phyloP scores from a whole-genome alignment of 2,888 invertebrate species.

The Tyria jacobaeae region DNA sequence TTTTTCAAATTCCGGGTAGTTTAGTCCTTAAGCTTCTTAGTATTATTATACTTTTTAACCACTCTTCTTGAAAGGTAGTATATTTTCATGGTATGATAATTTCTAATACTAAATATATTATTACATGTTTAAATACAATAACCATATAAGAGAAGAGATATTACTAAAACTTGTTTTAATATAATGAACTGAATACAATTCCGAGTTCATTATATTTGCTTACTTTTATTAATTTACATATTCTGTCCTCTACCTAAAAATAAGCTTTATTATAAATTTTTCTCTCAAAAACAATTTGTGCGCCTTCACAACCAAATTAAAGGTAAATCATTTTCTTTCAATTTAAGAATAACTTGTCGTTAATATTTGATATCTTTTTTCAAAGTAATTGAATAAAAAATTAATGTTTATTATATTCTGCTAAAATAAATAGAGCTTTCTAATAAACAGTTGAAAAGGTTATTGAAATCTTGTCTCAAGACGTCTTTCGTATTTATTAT shows the following conservation, averaged over 20 bases:
- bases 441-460: background rate
- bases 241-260: background rate
- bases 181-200: background rate
- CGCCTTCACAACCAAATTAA: conserved; percentile 32
- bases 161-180: background rate
- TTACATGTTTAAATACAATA: too few species aligned
- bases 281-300: conserved; percentile 32
- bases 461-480: background rate
- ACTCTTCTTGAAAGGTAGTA: too few species aligned
- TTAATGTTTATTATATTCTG: conserved; percentile 30
- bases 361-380: conserved; percentile 30
- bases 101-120: too few species aligned
- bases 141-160: too few species aligned
- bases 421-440: background rate
- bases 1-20: too few species aligned
- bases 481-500: too few species aligned
- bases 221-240: background rate
- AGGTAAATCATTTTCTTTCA: conserved; percentile 44
- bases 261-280: conserved; percentile 29
- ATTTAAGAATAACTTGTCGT: conserved; percentile 35
- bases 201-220: background rate
- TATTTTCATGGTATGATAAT: background rate
- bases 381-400: conserved; percentile 36
- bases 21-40: too few species aligned
- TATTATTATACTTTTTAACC: too few species aligned